phyloP scores from a whole-genome alignment of 2,888 invertebrate species.

The Megamerina dolium region DNA sequence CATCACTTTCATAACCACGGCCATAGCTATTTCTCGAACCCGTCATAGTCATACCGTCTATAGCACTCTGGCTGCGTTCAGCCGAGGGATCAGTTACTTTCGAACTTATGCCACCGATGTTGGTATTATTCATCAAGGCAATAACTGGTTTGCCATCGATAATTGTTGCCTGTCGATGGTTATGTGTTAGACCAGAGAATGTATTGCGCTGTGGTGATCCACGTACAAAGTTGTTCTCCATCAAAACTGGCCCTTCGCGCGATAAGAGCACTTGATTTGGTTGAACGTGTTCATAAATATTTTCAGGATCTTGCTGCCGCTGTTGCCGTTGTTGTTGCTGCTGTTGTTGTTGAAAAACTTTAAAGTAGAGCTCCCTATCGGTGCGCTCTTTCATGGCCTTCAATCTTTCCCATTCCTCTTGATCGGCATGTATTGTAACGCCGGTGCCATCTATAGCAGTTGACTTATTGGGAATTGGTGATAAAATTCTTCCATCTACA shows the following conservation, averaged over 20 bases:
- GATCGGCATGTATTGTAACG: slow-evolving; percentile 24
- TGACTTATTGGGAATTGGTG: slow-evolving; percentile 16
- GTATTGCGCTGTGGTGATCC: slow-evolving; percentile 44
- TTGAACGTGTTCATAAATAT: slow-evolving; percentile 39
- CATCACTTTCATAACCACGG: slow-evolving; percentile 35
- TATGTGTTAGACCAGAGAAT: slow-evolving; percentile 36
- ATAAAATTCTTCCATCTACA: slow-evolving; percentile 6
- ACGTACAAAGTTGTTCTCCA: slow-evolving; percentile 34
- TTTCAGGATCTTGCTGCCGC: slow-evolving; percentile 28
- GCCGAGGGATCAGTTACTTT: not conserved
- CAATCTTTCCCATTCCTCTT: slow-evolving; percentile 42
- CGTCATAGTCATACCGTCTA: slow-evolving; percentile 34
- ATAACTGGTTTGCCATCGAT: slow-evolving; percentile 29
- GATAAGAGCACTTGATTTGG: slow-evolving; percentile 18
- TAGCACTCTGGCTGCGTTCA: slow-evolving; percentile 43
- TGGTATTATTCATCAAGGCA: not conserved
- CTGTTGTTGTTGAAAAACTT: slow-evolving; percentile 37
- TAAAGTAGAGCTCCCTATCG: slow-evolving; percentile 42
- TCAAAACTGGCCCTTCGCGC: slow-evolving; percentile 16
- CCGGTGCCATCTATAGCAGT: slow-evolving; percentile 9
- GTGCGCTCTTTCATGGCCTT: slow-evolving; percentile 45
- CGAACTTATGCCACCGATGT: not conserved
- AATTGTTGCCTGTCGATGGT: slow-evolving; percentile 36
- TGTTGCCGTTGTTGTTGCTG: slow-evolving; percentile 27
- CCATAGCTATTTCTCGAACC: slow-evolving; percentile 17